These are phyloP conservation scores for Columbina picui DNA, from an alignment of 2,113 vertebrate genomes.

Conservation along the genomic window DNA sequence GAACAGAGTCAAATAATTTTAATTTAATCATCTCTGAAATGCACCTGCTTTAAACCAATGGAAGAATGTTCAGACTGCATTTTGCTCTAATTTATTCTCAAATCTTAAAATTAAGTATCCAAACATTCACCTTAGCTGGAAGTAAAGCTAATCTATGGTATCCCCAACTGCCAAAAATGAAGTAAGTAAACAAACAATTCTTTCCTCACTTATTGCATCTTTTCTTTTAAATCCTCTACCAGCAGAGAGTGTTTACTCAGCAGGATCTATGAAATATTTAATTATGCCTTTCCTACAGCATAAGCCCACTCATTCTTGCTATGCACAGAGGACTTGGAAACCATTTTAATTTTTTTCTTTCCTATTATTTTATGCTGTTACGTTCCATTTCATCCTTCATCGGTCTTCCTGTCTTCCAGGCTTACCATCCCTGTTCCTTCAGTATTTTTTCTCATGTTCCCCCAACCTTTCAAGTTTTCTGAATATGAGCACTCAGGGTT, in stretches of 20 bases:
- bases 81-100: background rate
- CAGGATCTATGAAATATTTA: fast-evolving
- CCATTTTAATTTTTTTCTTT: background rate
- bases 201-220: background rate
- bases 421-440: background rate
- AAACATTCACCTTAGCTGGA: background rate
- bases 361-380: background rate
- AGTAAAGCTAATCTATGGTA: background rate
- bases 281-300: background rate
- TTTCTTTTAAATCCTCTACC: background rate
- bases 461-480: background rate
- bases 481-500: background rate
- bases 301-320: background rate
- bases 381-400: background rate
- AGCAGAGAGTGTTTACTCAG: background rate
- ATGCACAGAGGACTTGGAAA: background rate
- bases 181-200: background rate
- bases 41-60: background rate
- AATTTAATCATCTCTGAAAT: background rate
- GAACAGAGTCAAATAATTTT: background rate
- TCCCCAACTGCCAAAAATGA: background rate
- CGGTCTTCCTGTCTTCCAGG: background rate
- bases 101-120: background rate
- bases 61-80: background rate
- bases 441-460: background rate